Conservation (phyloP, 2,797 vertebrate genomes). For the Hypotaenidia okinawae region DNA sequence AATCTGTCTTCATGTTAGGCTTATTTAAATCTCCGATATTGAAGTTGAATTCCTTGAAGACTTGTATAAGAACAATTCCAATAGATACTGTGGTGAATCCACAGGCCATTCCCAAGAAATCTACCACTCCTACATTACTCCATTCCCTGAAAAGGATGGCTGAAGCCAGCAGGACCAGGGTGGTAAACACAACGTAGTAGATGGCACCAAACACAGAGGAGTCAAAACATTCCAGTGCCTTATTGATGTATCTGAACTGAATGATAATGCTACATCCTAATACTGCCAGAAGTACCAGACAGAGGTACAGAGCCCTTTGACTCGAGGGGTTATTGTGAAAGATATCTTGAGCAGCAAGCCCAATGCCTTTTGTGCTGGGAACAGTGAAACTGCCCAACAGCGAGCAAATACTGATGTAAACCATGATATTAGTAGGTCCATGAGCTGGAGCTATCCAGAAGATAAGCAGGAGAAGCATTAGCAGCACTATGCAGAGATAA, state of each 20-base stretch:
- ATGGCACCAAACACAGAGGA: conserved; percentile 92
- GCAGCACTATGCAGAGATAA: conserved; percentile 86
- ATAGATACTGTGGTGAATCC: conserved; percentile 88
- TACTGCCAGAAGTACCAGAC: conserved; percentile 85
- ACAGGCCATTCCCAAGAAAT: conserved; percentile 90
- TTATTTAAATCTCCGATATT: conserved; percentile 85
- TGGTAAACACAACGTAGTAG: conserved; percentile 95
- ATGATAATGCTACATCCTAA: conserved; percentile 88
- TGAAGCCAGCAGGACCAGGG: conserved; percentile 88
- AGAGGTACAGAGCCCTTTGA: conserved; percentile 83
- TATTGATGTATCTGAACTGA: conserved; percentile 97
- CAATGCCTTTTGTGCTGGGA: conserved; percentile 95
- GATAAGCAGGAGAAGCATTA: conserved; percentile 88
- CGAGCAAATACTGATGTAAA: conserved; percentile 95
- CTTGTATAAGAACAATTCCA: conserved; percentile 90
- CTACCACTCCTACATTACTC: conserved; percentile 84
- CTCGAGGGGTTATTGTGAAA: conserved; percentile 81
- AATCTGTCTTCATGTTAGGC: conserved; percentile 83
- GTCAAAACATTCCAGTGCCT: conserved; percentile 91
- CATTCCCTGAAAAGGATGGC: conserved; percentile 95
- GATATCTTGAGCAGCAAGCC: conserved; percentile 88
- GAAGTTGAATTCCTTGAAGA: conserved; percentile 90
- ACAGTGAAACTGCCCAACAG: conserved; percentile 96
- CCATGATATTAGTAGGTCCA: conserved; percentile 93
- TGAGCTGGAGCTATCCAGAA: conserved; percentile 88